phyloP scores from a whole-genome alignment of 2,888 invertebrate species.

The Subacronicta megacephala region DNA sequence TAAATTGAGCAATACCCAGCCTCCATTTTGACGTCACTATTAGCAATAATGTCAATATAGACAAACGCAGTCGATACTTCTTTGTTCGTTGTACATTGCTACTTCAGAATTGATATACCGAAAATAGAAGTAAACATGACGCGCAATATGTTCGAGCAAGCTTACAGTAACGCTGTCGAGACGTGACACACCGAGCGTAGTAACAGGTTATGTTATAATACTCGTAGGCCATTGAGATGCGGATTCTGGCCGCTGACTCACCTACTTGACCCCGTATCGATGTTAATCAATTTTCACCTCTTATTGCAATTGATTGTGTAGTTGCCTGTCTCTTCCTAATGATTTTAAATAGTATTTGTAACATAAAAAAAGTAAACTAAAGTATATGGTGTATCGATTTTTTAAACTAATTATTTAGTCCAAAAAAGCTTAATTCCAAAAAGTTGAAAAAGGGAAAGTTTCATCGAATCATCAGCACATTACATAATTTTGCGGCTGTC shows the following conservation, averaged over 20 bases:
- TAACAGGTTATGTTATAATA: conserved; percentile 70
- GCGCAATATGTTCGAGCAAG: conserved; percentile 33
- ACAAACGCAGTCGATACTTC: neutral
- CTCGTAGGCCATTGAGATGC: conserved; percentile 63
- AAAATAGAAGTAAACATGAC: conserved; percentile 2
- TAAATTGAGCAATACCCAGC: conserved; percentile 63
- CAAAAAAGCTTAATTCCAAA: no score
- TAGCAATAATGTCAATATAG: conserved; percentile 31
- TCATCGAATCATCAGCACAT: no score
- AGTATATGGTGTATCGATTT: no score
- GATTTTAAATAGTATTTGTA: no score
- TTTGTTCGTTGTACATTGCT: conserved; percentile 33
- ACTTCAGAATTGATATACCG: neutral
- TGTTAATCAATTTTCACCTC: conserved; percentile 48
- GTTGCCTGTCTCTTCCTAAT: conserved; percentile 13
- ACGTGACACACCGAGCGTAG: conserved; percentile 59
- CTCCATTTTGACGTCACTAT: conserved; percentile 65
- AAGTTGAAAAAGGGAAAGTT: no score
- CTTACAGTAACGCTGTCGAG: conserved; percentile 13
- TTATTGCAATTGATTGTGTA: conserved; percentile 35
- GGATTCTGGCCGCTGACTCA: conserved; percentile 74
- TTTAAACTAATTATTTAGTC: no score
- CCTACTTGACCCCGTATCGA: conserved; percentile 53
- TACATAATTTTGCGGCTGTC: no score
- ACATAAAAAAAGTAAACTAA: no score